Evolutionary conservation across 2,113 vertebrate genomes (phyloP).

Genomic region (Corvus hawaiiensis): DNA sequence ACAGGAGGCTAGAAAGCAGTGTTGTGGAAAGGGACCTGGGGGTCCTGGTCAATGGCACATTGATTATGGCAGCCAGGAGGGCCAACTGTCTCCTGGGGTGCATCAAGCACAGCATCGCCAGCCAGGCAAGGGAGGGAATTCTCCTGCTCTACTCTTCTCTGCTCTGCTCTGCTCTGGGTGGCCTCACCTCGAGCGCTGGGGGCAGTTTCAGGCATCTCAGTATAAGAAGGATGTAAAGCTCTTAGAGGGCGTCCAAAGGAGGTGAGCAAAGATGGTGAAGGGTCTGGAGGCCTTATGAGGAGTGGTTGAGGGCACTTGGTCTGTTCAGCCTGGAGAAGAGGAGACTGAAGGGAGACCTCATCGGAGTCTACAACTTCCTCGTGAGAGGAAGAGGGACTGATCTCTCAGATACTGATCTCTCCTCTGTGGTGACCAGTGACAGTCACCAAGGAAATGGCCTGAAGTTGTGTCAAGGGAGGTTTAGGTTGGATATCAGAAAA

Average conservation of each 20-base stretch:
- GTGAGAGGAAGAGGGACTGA: no score
- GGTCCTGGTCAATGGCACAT: fast-evolving
- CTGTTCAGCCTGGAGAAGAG: background rate
- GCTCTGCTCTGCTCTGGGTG: fast-evolving
- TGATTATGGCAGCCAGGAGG: background rate
- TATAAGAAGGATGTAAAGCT: background rate
- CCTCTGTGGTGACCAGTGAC: background rate
- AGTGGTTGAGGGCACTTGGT: background rate
- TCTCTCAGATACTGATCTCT: background rate
- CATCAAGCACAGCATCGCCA: fast-evolving
- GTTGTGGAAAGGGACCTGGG: background rate
- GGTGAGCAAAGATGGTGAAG: background rate
- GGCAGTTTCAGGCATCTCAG: fast-evolving
- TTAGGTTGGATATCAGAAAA: background rate
- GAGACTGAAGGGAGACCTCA: background rate
- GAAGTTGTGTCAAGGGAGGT: background rate
- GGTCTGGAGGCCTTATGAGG: background rate
- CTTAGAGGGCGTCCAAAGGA: background rate
- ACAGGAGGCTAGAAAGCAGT: background rate
- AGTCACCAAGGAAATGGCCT: background rate
- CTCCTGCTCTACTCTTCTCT: background rate
- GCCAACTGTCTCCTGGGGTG: fast-evolving
- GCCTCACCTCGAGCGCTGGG: fast-evolving
- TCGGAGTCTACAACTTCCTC: background rate
- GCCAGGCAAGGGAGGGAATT: fast-evolving